phyloP scores from a whole-genome alignment of 2,113 vertebrate species.

The Rissa tridactyla region DNA sequence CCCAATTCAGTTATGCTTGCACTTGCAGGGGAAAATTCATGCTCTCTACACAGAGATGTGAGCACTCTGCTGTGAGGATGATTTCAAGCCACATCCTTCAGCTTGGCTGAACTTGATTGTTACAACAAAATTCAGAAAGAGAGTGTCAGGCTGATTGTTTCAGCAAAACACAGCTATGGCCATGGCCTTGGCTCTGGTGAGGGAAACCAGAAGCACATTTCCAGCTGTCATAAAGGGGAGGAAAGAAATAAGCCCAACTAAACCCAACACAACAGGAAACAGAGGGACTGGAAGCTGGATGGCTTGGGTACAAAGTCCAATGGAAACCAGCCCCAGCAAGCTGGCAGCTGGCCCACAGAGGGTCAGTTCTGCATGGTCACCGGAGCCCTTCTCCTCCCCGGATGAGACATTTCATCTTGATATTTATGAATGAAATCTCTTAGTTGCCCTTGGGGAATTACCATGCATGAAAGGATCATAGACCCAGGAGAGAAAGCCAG shows the following conservation, averaged over 20 bases:
- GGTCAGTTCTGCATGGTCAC: background rate
- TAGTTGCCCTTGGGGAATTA: background rate
- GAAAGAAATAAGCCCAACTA: background rate
- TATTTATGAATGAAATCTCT: background rate
- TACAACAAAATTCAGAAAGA: background rate
- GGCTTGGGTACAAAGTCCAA: background rate
- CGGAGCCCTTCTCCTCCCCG: background rate
- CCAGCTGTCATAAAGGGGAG: background rate
- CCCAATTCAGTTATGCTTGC: background rate
- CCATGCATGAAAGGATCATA: background rate
- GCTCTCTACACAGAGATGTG: background rate
- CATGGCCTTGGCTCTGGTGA: background rate
- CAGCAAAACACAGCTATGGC: background rate
- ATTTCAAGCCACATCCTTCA: background rate
- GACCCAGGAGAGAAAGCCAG: background rate
- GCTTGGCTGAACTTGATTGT: background rate
- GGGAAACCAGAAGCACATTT: background rate
- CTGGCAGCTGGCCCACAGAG: background rate
- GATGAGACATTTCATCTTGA: background rate
- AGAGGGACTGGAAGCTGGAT: background rate
- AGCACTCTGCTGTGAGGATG: background rate
- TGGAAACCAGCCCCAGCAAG: background rate
- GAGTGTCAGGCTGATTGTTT: background rate
- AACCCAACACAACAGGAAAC: slow-evolving; percentile 40
- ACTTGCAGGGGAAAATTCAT: background rate